Conservation (phyloP, 2,113 vertebrate genomes). For the Mellivora capensis region DNA sequence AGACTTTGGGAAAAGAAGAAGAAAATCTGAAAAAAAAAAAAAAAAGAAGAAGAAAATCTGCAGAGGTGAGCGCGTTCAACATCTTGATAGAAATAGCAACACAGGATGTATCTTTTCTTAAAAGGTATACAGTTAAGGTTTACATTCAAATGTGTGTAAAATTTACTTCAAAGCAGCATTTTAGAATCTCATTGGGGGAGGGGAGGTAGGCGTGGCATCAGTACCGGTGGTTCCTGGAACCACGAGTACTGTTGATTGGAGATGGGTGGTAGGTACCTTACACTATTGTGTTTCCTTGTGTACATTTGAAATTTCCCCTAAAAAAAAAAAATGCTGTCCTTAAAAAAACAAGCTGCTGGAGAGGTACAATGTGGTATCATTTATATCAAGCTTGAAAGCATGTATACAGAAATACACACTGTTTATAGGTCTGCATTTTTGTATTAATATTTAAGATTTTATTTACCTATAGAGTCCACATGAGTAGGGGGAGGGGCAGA, state of each 20-base stretch:
- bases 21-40: neutral
- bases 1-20: neutral
- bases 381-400: conserved; percentile 18
- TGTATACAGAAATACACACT: neutral
- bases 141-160: neutral
- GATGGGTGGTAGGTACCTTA: neutral
- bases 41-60: neutral
- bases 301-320: neutral
- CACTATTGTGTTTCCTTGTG: neutral
- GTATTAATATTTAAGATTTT: neutral
- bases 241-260: neutral
- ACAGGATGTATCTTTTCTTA: neutral
- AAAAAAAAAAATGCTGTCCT: neutral
- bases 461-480: neutral
- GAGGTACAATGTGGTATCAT: neutral
- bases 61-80: neutral
- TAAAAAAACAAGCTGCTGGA: neutral
- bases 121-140: neutral
- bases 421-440: neutral
- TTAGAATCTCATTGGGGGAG: neutral
- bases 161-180: neutral
- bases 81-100: neutral
- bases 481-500: neutral
- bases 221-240: neutral
- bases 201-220: neutral